Percentiles rank a stretch among this genome's conserved stretches.
Evolutionary conservation across 2,888 invertebrate genomes (phyloP).

Genomic region (Hypena proboscidalis): DNA sequence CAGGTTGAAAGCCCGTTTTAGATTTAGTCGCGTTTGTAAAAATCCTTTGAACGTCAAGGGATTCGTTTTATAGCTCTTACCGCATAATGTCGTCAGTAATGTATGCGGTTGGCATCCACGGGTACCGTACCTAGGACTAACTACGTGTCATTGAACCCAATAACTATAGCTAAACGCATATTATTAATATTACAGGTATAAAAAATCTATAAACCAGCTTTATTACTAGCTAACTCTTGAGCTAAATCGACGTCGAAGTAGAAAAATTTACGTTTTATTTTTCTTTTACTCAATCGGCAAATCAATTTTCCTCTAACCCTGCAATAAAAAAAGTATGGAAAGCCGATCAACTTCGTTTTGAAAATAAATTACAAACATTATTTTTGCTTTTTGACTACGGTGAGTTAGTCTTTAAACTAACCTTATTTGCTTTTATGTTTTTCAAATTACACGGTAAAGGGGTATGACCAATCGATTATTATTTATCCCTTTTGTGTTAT

Average conservation of each 20-base stretch:
- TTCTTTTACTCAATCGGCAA: background rate
- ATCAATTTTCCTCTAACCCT: background rate
- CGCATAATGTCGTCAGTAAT: slow-evolving; percentile 69
- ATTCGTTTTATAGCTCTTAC: slow-evolving; percentile 70
- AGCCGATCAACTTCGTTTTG: too few species aligned
- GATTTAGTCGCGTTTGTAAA: slow-evolving; percentile 59
- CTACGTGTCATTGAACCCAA: slow-evolving; percentile 30
- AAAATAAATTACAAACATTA: too few species aligned
- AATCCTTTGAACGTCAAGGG: slow-evolving; percentile 72
- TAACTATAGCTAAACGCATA: background rate
- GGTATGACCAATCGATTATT: too few species aligned
- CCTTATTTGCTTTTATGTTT: too few species aligned
- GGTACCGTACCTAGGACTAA: slow-evolving; percentile 26
- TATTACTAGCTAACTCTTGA: background rate
- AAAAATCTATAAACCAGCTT: slow-evolving; percentile 2
- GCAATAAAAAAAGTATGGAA: too few species aligned
- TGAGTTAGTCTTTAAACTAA: too few species aligned
- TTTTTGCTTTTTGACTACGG: too few species aligned
- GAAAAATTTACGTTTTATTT: background rate
- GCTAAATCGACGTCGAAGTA: background rate
- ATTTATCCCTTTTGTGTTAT: too few species aligned
- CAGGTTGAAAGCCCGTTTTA: slow-evolving; percentile 51
- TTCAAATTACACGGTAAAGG: too few species aligned
- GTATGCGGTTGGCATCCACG: slow-evolving; percentile 37
- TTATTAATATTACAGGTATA: slow-evolving; percentile 4